Conservation (phyloP, 2,888 invertebrate species). For the Caenorhabditis doughertyi region DNA sequence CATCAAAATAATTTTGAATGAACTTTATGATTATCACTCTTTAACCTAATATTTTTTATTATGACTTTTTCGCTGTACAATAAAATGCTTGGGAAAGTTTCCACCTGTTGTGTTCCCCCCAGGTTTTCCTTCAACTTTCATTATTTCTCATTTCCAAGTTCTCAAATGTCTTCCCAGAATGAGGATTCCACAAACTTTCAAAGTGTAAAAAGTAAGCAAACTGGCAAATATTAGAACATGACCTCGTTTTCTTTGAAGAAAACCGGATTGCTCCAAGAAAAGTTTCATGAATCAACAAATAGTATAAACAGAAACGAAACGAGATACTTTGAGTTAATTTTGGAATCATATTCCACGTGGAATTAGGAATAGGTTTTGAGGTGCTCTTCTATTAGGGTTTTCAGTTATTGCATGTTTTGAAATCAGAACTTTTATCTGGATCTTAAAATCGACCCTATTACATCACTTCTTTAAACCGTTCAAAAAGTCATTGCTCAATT, state of each 20-base stretch:
- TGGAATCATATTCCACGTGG: neutral
- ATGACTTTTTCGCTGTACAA: no score
- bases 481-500: neutral
- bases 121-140: neutral
- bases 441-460: no score
- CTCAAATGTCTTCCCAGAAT: neutral
- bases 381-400: no score
- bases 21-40: no score
- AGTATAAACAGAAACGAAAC: neutral
- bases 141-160: neutral
- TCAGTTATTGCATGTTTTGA: no score
- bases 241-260: neutral
- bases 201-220: slow-evolving; percentile 13
- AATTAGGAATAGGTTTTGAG: no score
- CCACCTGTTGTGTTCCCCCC: no score
- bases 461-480: no score
- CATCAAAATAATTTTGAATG: no score
- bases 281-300: slow-evolving; percentile 30
- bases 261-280: slow-evolving; percentile 47
- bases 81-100: no score
- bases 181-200: neutral
- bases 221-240: slow-evolving; percentile 38
- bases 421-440: no score
- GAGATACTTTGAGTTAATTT: slow-evolving; percentile 22
- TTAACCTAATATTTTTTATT: no score